These are phyloP conservation scores for Sternotherus odoratus DNA, from an alignment of 2,797 vertebrate genomes.

Conservation along the genomic window DNA sequence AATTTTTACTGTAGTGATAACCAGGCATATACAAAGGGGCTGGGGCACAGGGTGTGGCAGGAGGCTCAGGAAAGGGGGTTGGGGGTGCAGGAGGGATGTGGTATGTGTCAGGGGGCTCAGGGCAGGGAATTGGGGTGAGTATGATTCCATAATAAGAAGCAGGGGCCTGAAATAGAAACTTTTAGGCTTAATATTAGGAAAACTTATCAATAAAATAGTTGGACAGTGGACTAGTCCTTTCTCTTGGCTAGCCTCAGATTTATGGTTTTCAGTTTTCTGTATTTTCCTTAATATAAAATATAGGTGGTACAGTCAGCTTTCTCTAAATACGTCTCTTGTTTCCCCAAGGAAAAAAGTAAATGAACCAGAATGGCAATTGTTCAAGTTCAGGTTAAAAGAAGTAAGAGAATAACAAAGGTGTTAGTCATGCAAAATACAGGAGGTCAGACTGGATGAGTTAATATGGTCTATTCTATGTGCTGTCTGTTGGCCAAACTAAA, in stretches of 20 bases:
- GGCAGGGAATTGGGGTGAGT: background rate
- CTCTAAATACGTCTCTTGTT: conserved; percentile 5
- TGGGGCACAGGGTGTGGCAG: no score
- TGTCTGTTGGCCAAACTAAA: background rate
- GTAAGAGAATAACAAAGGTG: background rate
- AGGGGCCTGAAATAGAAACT: no score
- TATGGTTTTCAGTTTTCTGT: background rate
- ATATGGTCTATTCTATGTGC: background rate
- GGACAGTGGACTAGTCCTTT: conserved; percentile 17
- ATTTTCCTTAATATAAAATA: background rate
- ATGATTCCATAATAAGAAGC: background rate
- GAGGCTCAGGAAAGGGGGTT: no score
- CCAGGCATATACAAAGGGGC: no score
- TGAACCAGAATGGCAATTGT: background rate
- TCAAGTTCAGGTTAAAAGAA: background rate
- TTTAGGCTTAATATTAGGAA: background rate
- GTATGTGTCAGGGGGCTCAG: no score
- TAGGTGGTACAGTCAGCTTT: conserved; percentile 16
- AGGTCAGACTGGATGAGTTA: background rate
- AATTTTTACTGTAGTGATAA: no score
- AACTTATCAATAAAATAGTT: background rate
- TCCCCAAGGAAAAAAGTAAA: background rate
- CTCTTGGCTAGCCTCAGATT: background rate
- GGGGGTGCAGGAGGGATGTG: no score
- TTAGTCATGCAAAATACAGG: background rate